These are phyloP conservation scores for Stichopus chloronotus DNA, from an alignment of 35 echinoderm and acorn worm species.

Conservation along the genomic window DNA sequence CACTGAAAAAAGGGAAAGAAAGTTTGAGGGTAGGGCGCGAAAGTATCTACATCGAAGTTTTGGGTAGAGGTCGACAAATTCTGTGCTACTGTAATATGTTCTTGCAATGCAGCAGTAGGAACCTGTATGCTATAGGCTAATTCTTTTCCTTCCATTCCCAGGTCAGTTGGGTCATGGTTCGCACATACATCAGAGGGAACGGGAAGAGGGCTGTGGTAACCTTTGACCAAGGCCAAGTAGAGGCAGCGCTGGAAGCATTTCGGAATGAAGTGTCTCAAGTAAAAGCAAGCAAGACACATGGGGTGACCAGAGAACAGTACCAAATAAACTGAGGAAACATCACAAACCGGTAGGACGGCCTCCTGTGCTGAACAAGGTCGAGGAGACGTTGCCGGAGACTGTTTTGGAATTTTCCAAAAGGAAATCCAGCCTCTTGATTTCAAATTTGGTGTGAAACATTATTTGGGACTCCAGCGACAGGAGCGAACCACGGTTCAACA, in stretches of 20 bases:
- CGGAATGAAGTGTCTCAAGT: slow-evolving; percentile 37
- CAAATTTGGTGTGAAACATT: slow-evolving; percentile 29
- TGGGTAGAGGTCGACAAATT: neutral
- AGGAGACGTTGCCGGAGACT: slow-evolving; percentile 12
- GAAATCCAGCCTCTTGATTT: slow-evolving; percentile 30
- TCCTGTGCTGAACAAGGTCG: neutral
- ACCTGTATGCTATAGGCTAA: neutral
- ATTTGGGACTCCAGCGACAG: slow-evolving; percentile 26
- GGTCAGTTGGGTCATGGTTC: slow-evolving; percentile 6
- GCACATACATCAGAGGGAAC: slow-evolving; percentile 5
- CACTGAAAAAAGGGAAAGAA: neutral
- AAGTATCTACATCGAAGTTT: too few relatives aligned
- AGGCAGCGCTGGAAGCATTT: slow-evolving; percentile 8
- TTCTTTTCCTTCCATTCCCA: neutral
- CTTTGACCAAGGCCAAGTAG: neutral
- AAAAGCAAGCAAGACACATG: slow-evolving; percentile 32
- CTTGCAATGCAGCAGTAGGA: neutral
- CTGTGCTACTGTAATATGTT: neutral
- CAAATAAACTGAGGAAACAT: slow-evolving; percentile 29
- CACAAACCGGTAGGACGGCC: neutral
- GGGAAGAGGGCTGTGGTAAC: neutral
- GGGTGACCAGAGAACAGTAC: slow-evolving; percentile 17
- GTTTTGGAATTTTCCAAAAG: slow-evolving; percentile 24
- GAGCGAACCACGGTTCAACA: slow-evolving; percentile 16
- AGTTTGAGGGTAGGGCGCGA: neutral